Conservation (phyloP, 1,140 invertebrate species). For the Muscidifurax raptorellus region DNA sequence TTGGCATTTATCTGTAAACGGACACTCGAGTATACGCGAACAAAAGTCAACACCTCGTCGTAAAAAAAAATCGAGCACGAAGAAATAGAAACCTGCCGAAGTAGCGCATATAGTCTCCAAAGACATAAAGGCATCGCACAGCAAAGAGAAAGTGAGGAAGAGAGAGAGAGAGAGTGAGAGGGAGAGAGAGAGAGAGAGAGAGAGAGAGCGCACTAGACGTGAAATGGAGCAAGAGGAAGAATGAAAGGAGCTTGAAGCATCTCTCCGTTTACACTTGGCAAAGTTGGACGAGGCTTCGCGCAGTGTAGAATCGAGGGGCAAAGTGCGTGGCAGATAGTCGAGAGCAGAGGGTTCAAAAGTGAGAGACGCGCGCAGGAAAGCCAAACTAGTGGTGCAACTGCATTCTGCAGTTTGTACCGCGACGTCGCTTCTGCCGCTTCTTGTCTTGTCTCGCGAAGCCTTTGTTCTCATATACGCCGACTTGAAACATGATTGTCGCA, state of each 20-base stretch:
- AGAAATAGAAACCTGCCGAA: no score
- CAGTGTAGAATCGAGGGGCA: neutral
- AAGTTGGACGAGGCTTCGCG: neutral
- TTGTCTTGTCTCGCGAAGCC: neutral
- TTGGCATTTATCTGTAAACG: no score
- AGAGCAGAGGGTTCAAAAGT: neutral
- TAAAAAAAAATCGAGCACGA: no score
- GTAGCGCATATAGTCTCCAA: no score
- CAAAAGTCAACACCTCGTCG: no score
- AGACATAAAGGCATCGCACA: no score
- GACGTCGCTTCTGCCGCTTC: neutral
- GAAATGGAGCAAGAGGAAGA: neutral
- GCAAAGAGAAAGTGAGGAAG: no score
- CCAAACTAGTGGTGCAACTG: neutral
- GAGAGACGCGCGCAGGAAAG: neutral
- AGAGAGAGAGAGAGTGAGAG: no score
- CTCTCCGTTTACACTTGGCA: slow-evolving; percentile 23
- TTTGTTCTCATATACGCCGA: neutral
- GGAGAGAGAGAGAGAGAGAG: neutral
- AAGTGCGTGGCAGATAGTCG: neutral
- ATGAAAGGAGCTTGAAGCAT: neutral
- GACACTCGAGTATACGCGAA: no score
- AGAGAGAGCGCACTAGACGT: neutral
- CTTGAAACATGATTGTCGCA: slow-evolving; percentile 1
- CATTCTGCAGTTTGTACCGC: neutral